Conservation (phyloP, 1,140 invertebrate genomes). For the Bacillus rossius region DNA sequence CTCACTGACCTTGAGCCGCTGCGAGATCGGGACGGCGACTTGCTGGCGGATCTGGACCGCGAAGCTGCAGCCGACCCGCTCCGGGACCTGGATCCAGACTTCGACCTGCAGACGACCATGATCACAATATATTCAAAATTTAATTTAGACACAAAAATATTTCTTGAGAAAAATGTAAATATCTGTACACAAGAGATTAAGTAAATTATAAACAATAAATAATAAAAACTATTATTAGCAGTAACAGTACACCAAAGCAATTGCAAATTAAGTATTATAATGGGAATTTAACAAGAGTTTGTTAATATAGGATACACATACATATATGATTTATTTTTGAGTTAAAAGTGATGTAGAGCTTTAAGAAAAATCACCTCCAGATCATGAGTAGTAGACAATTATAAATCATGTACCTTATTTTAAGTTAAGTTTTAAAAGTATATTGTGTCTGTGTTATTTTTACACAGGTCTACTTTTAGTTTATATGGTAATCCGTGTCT, state of each 20-base stretch:
- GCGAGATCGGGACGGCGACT: slow-evolving; percentile 28
- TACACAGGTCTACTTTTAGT: too few species aligned
- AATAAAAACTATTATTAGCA: not conserved
- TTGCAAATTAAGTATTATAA: not conserved
- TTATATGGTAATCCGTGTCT: too few species aligned
- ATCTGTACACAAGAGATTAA: too few species aligned
- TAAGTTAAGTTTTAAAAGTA: too few species aligned
- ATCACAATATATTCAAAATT: not conserved
- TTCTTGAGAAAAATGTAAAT: too few species aligned
- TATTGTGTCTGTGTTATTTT: too few species aligned
- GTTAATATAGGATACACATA: not conserved
- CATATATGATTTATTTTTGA: not conserved
- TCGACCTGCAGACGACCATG: slow-evolving; percentile 14
- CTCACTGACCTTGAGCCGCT: slow-evolving; percentile 27
- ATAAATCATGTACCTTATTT: too few species aligned
- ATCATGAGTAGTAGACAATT: too few species aligned
- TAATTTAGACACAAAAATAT: not conserved
- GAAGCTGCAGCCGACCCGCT: slow-evolving; percentile 30
- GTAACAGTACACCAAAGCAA: not conserved
- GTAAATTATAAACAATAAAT: not conserved
- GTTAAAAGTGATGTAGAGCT: too few species aligned
- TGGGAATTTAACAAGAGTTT: not conserved
- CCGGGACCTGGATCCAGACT: slow-evolving; percentile 29
- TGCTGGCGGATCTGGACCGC: slow-evolving; percentile 28
- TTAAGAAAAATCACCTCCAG: too few species aligned